Evolutionary conservation across 2,113 vertebrate species (phyloP).

Genomic region (Pagrus major): DNA sequence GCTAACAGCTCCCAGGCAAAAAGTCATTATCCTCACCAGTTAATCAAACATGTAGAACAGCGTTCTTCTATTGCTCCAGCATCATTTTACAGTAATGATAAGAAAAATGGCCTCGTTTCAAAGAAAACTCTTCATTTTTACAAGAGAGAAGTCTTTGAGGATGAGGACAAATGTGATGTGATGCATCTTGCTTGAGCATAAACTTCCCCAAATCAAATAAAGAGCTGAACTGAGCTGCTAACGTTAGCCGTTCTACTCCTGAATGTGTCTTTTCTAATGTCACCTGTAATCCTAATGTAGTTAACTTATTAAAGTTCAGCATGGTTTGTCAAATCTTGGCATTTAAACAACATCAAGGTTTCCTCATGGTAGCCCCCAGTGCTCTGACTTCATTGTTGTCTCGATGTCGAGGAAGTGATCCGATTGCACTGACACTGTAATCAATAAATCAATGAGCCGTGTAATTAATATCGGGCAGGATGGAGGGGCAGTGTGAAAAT

Average conservation of each 20-base stretch:
- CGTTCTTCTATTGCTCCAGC: neutral
- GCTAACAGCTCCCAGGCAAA: too few species aligned
- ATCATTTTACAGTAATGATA: neutral
- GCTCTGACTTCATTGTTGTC: neutral
- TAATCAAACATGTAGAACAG: neutral
- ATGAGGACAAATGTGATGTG: too few species aligned
- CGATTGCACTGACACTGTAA: neutral
- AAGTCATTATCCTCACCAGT: neutral
- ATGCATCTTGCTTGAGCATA: too few species aligned
- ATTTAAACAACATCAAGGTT: neutral
- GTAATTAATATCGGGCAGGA: neutral
- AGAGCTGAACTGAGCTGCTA: too few species aligned
- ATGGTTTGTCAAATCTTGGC: neutral
- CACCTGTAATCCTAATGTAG: too few species aligned
- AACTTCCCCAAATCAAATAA: too few species aligned
- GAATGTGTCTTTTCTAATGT: too few species aligned
- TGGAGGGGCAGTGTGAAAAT: neutral
- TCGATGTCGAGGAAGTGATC: neutral
- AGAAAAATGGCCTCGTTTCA: too few species aligned
- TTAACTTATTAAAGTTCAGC: too few species aligned
- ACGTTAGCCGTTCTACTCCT: too few species aligned
- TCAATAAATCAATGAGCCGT: constrained; percentile 44
- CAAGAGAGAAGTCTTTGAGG: too few species aligned
- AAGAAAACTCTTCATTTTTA: too few species aligned
- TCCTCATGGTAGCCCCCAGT: neutral